Evolutionary conservation across 2,113 vertebrate species (phyloP).

Genomic region (Planiliza haematocheilus): DNA sequence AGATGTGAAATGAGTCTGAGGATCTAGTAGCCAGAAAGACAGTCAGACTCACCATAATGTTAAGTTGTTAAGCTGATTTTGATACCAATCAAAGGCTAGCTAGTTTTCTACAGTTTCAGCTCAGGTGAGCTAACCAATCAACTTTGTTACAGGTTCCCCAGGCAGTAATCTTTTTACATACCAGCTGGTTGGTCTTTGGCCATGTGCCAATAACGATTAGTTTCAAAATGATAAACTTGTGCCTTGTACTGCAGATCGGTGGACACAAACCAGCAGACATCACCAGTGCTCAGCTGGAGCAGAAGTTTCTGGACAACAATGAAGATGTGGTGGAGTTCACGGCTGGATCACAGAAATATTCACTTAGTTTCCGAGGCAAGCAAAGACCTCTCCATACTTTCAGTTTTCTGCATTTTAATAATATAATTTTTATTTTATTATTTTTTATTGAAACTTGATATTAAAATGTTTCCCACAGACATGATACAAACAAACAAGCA

Average conservation of each 20-base stretch:
- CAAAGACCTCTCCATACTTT: background rate
- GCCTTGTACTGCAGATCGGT: slow-evolving; percentile 51
- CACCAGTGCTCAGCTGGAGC: slow-evolving; percentile 73
- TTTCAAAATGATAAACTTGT: background rate
- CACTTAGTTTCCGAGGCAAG: slow-evolving; percentile 77
- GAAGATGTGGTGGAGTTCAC: slow-evolving; percentile 73
- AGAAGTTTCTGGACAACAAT: slow-evolving; percentile 63
- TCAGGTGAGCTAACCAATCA: too few species aligned
- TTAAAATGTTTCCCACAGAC: slow-evolving; percentile 47
- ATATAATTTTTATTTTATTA: rapidly evolving
- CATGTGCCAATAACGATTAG: too few species aligned
- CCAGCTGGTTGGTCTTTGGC: too few species aligned
- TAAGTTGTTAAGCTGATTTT: too few species aligned
- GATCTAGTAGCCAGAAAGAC: too few species aligned
- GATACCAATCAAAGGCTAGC: too few species aligned
- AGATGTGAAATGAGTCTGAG: too few species aligned
- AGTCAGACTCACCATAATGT: too few species aligned
- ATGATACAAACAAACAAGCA: slow-evolving; percentile 75
- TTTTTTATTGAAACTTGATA: background rate
- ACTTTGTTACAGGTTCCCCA: too few species aligned
- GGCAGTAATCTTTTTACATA: too few species aligned
- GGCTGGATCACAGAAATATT: slow-evolving; percentile 73
- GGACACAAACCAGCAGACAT: slow-evolving; percentile 45
- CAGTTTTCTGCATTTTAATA: rapidly evolving
- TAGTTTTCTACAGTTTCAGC: too few species aligned